phyloP scores from a whole-genome alignment of 2,113 vertebrate genomes.

The Cettia cetti region DNA sequence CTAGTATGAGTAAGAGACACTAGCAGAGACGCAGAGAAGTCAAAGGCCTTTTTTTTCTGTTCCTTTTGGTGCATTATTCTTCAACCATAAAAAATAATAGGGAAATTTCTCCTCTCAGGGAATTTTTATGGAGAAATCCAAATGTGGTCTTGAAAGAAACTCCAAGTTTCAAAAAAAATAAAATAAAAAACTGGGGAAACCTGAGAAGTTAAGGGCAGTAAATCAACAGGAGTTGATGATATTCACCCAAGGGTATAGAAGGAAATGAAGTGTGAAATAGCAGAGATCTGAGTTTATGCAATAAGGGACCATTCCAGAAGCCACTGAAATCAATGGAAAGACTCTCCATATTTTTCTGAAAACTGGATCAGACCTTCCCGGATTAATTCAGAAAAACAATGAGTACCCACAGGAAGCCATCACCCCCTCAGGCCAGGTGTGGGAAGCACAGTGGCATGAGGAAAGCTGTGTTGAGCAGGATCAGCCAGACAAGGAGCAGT shows the following conservation, averaged over 20 bases:
- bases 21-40: background rate
- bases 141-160: constrained; percentile 33
- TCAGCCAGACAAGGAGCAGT: background rate
- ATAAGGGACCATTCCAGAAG: background rate
- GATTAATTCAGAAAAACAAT: background rate
- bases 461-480: background rate
- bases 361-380: background rate
- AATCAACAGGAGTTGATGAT: constrained; percentile 36
- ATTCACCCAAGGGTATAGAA: constrained; percentile 42
- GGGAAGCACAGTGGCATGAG: background rate
- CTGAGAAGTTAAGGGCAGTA: constrained; percentile 26
- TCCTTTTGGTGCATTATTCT: constrained; percentile 2
- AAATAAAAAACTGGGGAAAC: background rate
- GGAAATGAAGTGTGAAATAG: constrained; percentile 57
- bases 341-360: background rate
- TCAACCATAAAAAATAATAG: constrained; percentile 33
- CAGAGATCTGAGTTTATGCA: constrained; percentile 36
- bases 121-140: constrained; percentile 39
- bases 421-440: background rate
- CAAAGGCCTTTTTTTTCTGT: background rate
- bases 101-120: constrained; percentile 30
- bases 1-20: background rate
- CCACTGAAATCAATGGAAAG: constrained; percentile 9
- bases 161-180: background rate
- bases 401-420: background rate